These are phyloP conservation scores for Ptychadena robeensis DNA, from an alignment of 2,797 vertebrate genomes.

Conservation along the genomic window DNA sequence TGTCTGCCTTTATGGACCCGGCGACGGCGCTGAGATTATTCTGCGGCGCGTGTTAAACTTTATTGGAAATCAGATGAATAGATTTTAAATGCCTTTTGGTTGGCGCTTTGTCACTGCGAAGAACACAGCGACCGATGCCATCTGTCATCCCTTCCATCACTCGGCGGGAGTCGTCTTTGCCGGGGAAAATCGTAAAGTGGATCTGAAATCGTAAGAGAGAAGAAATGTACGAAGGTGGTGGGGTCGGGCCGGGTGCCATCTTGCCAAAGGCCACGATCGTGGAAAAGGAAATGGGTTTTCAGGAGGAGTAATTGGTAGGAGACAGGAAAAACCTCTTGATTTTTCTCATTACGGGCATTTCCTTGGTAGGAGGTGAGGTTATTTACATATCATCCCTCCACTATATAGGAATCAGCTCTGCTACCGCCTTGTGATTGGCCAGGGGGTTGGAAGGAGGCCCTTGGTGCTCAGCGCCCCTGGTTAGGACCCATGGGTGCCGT, in stretches of 20 bases:
- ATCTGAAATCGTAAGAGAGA: slow-evolving; percentile 70
- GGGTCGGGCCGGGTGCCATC: slow-evolving; percentile 22
- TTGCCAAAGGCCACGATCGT: slow-evolving; percentile 32
- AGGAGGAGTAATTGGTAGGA: no score
- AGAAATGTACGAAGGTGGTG: slow-evolving; percentile 57
- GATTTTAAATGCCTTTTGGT: slow-evolving; percentile 67
- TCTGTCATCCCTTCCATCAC: slow-evolving; percentile 70
- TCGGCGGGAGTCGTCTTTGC: slow-evolving; percentile 64
- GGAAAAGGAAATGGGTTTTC: not conserved
- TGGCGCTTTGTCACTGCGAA: slow-evolving; percentile 73
- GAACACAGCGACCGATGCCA: slow-evolving; percentile 70
- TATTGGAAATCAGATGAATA: slow-evolving; percentile 67
- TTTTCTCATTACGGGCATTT: no score
- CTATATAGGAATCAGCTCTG: no score
- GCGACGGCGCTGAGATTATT: slow-evolving; percentile 50
- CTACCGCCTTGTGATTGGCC: no score
- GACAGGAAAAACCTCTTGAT: no score
- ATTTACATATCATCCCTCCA: no score
- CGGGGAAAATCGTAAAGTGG: slow-evolving; percentile 61
- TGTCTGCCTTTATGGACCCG: slow-evolving; percentile 36
- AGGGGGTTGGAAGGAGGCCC: no score
- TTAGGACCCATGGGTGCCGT: no score
- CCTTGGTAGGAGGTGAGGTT: no score
- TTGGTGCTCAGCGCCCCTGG: no score
- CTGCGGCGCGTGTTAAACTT: slow-evolving; percentile 64